A percentile compares a stretch with the other conserved stretches of the same genome.
Conservation (phyloP, 1,140 invertebrate genomes). For the Centruroides vittatus region DNA sequence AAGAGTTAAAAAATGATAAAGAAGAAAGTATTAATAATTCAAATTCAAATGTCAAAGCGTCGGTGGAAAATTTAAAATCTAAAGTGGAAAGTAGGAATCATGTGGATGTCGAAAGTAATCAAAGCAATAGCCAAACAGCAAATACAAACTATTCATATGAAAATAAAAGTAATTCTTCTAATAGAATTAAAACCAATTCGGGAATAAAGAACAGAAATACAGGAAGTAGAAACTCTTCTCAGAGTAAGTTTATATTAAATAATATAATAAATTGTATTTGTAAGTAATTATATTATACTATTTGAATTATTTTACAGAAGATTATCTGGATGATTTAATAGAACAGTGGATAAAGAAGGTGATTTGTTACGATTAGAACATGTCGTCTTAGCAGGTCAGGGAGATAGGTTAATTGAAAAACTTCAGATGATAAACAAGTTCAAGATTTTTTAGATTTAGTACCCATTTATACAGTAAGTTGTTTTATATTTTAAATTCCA, state of each 20-base stretch:
- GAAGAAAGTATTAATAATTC: background rate
- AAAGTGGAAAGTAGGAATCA: background rate
- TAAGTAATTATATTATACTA: background rate
- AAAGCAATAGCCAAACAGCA: background rate
- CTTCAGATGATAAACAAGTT: conserved; percentile 46
- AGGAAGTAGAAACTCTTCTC: background rate
- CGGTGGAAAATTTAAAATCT: background rate
- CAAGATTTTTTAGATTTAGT: conserved; percentile 49
- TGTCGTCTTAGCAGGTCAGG: conserved; percentile 22
- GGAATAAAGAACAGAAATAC: background rate
- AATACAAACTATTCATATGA: background rate
- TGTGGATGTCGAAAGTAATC: background rate
- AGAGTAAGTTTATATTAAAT: background rate
- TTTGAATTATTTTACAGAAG: conserved; percentile 2
- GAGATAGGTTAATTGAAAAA: conserved; percentile 19
- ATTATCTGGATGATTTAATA: conserved; percentile 21
- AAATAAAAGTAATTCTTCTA: background rate
- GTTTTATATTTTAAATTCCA: background rate
- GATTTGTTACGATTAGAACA: conserved; percentile 21
- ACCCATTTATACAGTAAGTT: conserved; percentile 48
- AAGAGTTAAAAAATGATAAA: background rate
- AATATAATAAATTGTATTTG: background rate
- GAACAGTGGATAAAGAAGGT: conserved; percentile 21
- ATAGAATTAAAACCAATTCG: background rate
- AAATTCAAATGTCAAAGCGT: background rate